Base-by-base conservation (phyloP, 1,140 invertebrate species). In the Brevipalpus yothersi region DNA sequence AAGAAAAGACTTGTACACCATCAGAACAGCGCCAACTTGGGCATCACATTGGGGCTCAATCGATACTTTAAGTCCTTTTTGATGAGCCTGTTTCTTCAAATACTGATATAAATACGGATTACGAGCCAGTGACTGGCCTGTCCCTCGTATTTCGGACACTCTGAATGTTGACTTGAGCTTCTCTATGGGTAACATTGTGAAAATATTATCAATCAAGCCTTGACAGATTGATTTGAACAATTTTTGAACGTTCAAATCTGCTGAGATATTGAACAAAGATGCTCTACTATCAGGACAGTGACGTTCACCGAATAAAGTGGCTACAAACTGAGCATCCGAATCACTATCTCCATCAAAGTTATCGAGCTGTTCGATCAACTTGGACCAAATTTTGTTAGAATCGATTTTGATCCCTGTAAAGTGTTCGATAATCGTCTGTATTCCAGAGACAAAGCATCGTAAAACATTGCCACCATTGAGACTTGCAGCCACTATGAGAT, bases 401-500 rank as follows among this genome's bases (percentile, higher is more conserved):
- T 67, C 60, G 3, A 72, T 63, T 15, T 63, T 63, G 0, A 68
- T 39, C 57, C 66, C 80, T 81, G 66, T 39, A 72, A 66, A 39
- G 23, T 21, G 39, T 49, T 60, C 10, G 43, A 58, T 60, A 17
- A 65, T 41, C 40, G 55, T 19, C 56, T 61, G 53, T 62, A 70
- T 83, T 84, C 58, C 89, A 74, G 61, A 78, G 0, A 89, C 82
- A 72, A 89, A 87, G 3, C 80, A 78, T 1, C 82, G 81, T 13
- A 90, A 69, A n/a, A 78, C 79, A 73, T 90, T 90, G 17, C 86
- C 86, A 7, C 86, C 86, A 72, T 87, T 91, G 17, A 92, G 71
- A 15, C 84, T 85, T 31, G 86, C 86, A 19, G 84, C 86, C 5
- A 87, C 82, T 4, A 83, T 81, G 60, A 90, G 69, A 71, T 82